Evolutionary conservation across 2,113 vertebrate species (phyloP), one percentile per base, ranked within the genome.

Genomic region (Rhabdornis inornatus): DNA sequence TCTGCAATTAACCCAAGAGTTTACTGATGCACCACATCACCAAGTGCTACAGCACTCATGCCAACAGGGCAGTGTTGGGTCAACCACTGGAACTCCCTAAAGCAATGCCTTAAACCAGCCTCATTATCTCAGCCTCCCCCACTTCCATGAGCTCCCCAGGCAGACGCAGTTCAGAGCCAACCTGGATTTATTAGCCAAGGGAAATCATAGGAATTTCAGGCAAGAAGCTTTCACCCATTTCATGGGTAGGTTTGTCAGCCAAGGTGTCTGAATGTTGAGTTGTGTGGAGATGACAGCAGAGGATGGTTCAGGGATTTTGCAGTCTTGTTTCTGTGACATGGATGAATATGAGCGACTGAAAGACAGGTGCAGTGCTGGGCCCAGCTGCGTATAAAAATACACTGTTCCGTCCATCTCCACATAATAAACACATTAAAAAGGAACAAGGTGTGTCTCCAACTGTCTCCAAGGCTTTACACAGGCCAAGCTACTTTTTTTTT

Each of bases 371-470:
- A 68, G 39, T 24, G 57, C 93, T 91, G 92, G 74, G 56, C 63
- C 22, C 71, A 88, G 64, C 76, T 94, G 87, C 6, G 1, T 76
- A n/a, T 70, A 95, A 95, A 94, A 95, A 91, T 94, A 69, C 3
- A 60, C 68, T 52, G 50, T 60, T 92, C 89, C 79, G 90, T 94
- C 88, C 47, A 27, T 92, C 68, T 88, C 82, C 60, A 83, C 52
- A 52, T 85, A 77, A 95, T 80, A 92, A 96, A 95, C 87, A 91
- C 59, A 86, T 88, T 70, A 86, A 80, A 94, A 83, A 92, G 79
- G 85, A 92, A 86, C 4, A 40, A 92, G 82, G 75, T 86, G 78
- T 88, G 75, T 90, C 90, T 86, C 82, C 65, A 75, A 45, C 74
- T 5, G 8, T 95, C 82, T 93, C 91, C 64, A 91, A 91, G 83